Evolutionary conservation across 2,113 vertebrate genomes (phyloP).

Genomic region (Heloderma charlesbogerti): DNA sequence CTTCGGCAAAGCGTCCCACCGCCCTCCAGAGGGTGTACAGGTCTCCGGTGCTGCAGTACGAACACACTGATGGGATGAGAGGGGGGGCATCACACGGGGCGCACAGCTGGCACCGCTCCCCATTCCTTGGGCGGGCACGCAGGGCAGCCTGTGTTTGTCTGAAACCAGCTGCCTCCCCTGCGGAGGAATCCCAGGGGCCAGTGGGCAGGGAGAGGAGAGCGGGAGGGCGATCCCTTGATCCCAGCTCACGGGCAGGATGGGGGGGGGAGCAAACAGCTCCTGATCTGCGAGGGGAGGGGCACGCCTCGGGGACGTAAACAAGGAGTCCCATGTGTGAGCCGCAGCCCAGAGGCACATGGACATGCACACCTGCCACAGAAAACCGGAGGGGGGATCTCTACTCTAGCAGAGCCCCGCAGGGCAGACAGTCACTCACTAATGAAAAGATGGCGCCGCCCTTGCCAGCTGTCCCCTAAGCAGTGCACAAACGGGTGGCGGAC

Average conservation of each 20-base stretch:
- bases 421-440: slow-evolving; percentile 90
- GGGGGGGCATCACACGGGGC: background rate
- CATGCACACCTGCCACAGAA: too few species aligned
- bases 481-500: slow-evolving; percentile 93
- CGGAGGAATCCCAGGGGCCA: too few species aligned
- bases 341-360: slow-evolving; percentile 14
- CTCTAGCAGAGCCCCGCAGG: slow-evolving; percentile 11
- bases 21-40: slow-evolving; percentile 91
- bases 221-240: background rate
- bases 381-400: background rate
- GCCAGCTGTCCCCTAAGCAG: slow-evolving; percentile 94
- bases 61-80: slow-evolving; percentile 85
- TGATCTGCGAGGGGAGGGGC: background rate
- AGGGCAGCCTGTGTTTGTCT: background rate
- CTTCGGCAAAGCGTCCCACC: slow-evolving; percentile 84
- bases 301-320: too few species aligned
- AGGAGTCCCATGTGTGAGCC: too few species aligned
- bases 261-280: background rate
- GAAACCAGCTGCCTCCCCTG: background rate
- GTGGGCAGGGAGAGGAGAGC: too few species aligned
- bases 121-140: background rate
- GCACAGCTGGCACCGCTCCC: background rate
- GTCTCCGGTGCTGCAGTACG: slow-evolving; percentile 92
- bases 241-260: background rate
- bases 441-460: slow-evolving; percentile 93